Evolutionary conservation across 2,888 invertebrate genomes (phyloP).

Genomic region (Ophion costatus): DNA sequence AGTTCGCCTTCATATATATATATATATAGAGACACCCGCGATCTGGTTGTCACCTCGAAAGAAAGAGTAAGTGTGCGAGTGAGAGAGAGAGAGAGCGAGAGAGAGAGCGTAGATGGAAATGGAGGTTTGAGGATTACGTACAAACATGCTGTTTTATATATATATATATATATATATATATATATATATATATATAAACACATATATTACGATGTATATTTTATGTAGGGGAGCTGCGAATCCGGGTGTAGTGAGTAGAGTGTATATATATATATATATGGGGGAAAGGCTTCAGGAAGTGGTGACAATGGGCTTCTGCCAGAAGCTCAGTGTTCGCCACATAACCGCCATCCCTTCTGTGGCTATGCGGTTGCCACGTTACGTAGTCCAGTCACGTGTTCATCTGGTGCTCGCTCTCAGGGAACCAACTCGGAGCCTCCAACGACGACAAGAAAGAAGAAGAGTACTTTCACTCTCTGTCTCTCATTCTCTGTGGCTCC

Average conservation of each 20-base stretch:
- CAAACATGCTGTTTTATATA: not conserved
- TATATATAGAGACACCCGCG: not conserved
- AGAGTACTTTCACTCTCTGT: slow-evolving; percentile 36
- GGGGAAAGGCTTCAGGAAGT: slow-evolving; percentile 42
- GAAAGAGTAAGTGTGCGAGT: not conserved
- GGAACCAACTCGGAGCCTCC: slow-evolving; percentile 40
- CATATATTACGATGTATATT: slow-evolving; percentile 4
- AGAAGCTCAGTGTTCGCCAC: slow-evolving; percentile 52
- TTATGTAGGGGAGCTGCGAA: slow-evolving; percentile 19
- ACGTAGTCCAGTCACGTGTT: slow-evolving; percentile 78
- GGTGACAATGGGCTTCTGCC: slow-evolving; percentile 63
- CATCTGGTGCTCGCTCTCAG: slow-evolving; percentile 67
- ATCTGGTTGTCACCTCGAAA: not conserved
- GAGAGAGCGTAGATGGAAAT: slow-evolving; percentile 1
- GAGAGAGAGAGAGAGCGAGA: slow-evolving; percentile 2
- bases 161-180: not conserved
- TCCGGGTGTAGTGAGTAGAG: slow-evolving; percentile 9
- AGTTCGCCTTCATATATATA: not conserved
- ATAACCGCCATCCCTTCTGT: slow-evolving; percentile 54
- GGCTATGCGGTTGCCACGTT: slow-evolving; percentile 64
- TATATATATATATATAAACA: not conserved
- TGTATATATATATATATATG: slow-evolving; percentile 18
- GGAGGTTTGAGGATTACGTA: slow-evolving; percentile 37
- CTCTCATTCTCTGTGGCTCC: slow-evolving; percentile 25
- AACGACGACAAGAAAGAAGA: slow-evolving; percentile 52